Percentiles rank a stretch among this genome's conserved stretches.
These are phyloP conservation scores for Neoitamus cyanurus DNA, from an alignment of 2,888 invertebrate genomes.

Conservation along the genomic window DNA sequence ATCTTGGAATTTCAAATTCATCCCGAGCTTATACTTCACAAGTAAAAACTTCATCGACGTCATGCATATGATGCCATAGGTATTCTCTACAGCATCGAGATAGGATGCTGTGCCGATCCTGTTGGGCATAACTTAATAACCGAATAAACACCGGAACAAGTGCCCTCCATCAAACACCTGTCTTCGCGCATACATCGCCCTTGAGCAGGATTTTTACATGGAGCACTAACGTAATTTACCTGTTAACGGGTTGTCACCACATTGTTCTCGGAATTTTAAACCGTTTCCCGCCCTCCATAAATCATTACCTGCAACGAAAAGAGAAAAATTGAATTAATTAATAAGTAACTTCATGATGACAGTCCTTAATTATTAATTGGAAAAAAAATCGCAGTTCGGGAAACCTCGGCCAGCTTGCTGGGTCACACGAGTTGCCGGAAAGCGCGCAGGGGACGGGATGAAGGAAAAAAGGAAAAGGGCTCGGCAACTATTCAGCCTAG, in stretches of 20 bases:
- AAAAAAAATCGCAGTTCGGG: not conserved
- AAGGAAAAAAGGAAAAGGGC: not conserved
- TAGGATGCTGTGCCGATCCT: not conserved
- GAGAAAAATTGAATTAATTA: conserved; percentile 32
- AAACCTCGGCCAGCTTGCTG: not conserved
- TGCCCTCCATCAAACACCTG: not conserved
- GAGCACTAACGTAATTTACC: conserved; percentile 26
- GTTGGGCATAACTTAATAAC: not conserved
- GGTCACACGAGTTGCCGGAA: not conserved
- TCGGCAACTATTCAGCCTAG: conserved; percentile 8
- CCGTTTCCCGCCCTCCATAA: not conserved
- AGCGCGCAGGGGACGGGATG: not conserved
- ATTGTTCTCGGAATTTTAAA: conserved; percentile 21
- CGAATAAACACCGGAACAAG: not conserved
- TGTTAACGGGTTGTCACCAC: conserved; percentile 36
- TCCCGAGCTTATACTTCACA: not conserved
- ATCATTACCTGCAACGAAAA: conserved; percentile 41
- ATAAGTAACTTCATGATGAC: conserved; percentile 29
- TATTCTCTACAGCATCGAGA: not conserved
- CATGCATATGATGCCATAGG: not conserved
- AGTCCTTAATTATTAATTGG: conserved; percentile 41
- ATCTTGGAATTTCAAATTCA: not conserved
- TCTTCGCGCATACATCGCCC: not conserved
- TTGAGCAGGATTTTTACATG: not conserved
- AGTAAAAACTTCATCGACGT: not conserved